phyloP scores from a whole-genome alignment of 2,797 vertebrate genomes.

The Poecilia gillii region DNA sequence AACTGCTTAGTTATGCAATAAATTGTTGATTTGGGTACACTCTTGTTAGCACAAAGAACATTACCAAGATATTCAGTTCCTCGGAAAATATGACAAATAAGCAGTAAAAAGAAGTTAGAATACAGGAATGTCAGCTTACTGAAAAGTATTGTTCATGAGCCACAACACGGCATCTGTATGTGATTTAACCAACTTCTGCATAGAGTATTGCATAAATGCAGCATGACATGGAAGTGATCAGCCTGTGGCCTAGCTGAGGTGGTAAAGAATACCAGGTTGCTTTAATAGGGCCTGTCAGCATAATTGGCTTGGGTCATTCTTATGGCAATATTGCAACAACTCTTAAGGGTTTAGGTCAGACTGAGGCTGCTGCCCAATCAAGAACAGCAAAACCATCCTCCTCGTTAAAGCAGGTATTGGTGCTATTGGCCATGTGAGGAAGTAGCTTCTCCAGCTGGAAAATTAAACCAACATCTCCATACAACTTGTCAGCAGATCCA shows the following conservation, averaged over 20 bases:
- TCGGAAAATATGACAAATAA: not conserved
- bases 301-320: not conserved
- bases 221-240: not conserved
- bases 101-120: not conserved
- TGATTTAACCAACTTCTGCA: not conserved
- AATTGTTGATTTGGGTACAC: not conserved
- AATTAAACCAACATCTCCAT: not conserved
- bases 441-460: not conserved
- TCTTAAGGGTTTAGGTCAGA: not conserved
- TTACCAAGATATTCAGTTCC: not conserved
- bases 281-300: not conserved
- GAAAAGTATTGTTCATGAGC: not conserved
- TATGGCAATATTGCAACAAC: not conserved
- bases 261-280: not conserved
- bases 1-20: not conserved
- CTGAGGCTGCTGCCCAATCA: not conserved
- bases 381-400: not conserved
- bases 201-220: not conserved
- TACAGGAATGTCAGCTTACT: not conserved
- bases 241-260: not conserved
- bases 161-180: not conserved
- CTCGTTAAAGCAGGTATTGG: not conserved
- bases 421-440: not conserved
- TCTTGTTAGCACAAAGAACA: not conserved
- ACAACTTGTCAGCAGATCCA: not conserved